These are phyloP conservation scores for Achatina immaculata DNA, from an alignment of 1,140 invertebrate genomes.

Conservation along the genomic window DNA sequence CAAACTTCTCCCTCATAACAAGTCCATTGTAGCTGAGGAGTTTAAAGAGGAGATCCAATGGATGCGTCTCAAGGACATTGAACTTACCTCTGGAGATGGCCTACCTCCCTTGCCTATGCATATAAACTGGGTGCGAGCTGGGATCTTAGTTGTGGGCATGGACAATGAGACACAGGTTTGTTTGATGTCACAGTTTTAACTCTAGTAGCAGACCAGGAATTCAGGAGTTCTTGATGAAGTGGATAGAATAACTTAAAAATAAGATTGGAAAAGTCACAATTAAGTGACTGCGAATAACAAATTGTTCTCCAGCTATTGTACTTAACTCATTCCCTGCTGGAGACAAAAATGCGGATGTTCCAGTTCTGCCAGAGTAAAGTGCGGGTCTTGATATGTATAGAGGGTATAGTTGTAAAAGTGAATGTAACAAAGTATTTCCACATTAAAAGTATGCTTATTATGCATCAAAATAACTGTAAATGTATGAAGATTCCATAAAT, in stretches of 20 bases:
- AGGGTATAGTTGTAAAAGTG: no score
- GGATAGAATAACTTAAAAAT: no score
- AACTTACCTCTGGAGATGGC: conserved; percentile 93
- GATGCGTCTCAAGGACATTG: conserved; percentile 94
- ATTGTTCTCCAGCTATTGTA: not conserved
- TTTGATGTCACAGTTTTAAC: not conserved
- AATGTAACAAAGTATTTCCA: no score
- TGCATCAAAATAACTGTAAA: no score
- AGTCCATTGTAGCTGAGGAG: conserved; percentile 64
- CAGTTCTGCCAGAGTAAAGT: no score
- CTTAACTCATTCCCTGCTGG: no score
- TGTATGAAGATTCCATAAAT: no score
- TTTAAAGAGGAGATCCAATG: conserved; percentile 77
- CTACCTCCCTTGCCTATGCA: conserved; percentile 97
- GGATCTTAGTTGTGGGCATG: conserved; percentile 98
- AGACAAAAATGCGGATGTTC: no score
- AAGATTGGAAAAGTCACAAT: not conserved
- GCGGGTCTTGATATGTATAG: no score
- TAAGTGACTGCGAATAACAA: not conserved
- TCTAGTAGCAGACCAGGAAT: no score
- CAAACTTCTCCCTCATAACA: conserved; percentile 39
- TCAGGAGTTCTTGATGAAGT: no score
- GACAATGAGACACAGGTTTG: conserved; percentile 92
- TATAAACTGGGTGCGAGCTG: conserved; percentile 97
- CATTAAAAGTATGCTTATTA: no score